Base-by-base conservation (phyloP, 2,113 vertebrate species). In the Salvelinus namaycush region DNA sequence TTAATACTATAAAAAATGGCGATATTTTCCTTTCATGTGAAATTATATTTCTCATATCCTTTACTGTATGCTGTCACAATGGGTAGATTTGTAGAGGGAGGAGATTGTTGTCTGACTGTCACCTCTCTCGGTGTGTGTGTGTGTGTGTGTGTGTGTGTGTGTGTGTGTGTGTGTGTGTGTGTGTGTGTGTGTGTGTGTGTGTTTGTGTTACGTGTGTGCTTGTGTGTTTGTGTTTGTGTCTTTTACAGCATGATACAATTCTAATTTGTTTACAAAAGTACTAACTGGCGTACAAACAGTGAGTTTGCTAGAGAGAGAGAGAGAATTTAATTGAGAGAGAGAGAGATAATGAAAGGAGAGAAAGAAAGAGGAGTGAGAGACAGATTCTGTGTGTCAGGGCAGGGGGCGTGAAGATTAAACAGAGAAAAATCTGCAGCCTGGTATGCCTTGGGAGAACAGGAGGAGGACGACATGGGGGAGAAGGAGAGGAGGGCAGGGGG, bases 361-460 rank as follows among this genome's bases (percentile, higher is more conserved):
- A 39, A 8, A 67, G 26, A 67, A 27, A 67, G 65, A 27, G 26
- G 26, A 27, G 81, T 14, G 29, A 31, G 59, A 90, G 81, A 76
- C 90, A 72, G 90, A 90, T 93, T 94, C 93, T 92, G 94, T 68
- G 67, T 68, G 44, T 67, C 39, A 44, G 9, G 11, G 44, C 24
- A 29, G 48, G 11, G 16, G 65, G 70, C 64, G 13, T 22, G 27
- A 26, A 90, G 81, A 76, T 90, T 91, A 83, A 89, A 87, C 86
- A 88, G 87, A 91, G 83, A 86, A 83, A 89, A 92, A 95, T 96
- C 93, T 96, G 94, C 90, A 94, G 87, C 83, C 84, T 92, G 93
- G 92, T 91, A 71, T 81, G 85, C 92, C 93, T 92, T 92, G 90
- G 83, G 29, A 86, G 85, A 86, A 84, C 72, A 74, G 71, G 77